These are phyloP conservation scores for Oceanites oceanicus DNA, from an alignment of 2,113 vertebrate genomes.

Conservation along the genomic window DNA sequence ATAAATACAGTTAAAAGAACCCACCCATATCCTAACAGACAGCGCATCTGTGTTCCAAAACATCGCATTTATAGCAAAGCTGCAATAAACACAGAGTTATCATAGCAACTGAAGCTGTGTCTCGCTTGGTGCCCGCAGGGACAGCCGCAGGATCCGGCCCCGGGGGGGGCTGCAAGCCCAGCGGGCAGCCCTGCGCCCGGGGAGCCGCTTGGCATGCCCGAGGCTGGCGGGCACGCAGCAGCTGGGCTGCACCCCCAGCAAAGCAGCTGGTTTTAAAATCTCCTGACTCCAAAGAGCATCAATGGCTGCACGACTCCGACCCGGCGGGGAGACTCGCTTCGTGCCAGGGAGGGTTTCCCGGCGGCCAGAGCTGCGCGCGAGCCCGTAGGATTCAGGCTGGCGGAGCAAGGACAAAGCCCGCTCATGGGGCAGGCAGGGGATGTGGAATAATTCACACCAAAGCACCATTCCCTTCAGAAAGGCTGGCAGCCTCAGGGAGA, in stretches of 20 bases:
- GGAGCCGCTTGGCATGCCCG: background rate
- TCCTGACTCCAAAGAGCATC: background rate
- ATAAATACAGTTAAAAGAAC: background rate
- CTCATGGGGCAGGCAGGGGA: background rate
- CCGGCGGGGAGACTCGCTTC: fast-evolving
- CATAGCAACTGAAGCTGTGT: background rate
- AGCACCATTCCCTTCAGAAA: conserved; percentile 6
- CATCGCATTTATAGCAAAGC: background rate
- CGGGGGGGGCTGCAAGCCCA: fast-evolving
- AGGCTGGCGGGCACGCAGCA: background rate
- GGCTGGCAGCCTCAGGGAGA: conserved; percentile 26
- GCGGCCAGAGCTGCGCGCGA: background rate
- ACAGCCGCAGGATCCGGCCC: background rate
- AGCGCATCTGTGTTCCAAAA: background rate
- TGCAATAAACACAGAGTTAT: background rate
- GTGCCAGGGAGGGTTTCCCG: fast-evolving
- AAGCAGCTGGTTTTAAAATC: background rate
- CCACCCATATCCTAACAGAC: background rate
- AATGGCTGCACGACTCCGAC: fast-evolving
- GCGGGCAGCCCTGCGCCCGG: background rate
- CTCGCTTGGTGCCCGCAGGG: fast-evolving
- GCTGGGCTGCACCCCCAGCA: background rate
- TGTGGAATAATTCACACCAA: conserved; percentile 4
- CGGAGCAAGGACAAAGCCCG: background rate
- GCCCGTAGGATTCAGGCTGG: background rate